Conservation (phyloP, 2,113 vertebrate species). For the Mesocricetus auratus region DNA sequence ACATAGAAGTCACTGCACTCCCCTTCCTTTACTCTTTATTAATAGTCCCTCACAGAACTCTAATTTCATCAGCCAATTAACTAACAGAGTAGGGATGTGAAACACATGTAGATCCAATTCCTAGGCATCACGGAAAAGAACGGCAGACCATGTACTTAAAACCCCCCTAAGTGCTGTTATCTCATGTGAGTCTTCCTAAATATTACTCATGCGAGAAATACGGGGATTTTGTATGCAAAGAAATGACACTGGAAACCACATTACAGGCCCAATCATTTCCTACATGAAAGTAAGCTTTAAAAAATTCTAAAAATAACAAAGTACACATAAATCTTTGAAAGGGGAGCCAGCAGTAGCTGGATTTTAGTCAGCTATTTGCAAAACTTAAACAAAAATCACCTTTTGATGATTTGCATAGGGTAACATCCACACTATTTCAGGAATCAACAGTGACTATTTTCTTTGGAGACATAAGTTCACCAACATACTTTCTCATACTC, state of each 20-base stretch:
- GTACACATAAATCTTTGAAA: background rate
- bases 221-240: background rate
- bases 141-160: background rate
- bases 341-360: background rate
- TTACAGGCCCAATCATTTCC: background rate
- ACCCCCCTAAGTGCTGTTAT: background rate
- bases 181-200: background rate
- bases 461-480: background rate
- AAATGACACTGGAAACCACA: background rate
- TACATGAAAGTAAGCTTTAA: background rate
- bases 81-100: background rate
- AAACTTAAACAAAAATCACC: background rate
- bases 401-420: background rate
- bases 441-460: background rate
- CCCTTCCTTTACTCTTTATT: background rate
- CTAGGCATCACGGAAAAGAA: background rate
- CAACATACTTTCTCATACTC: background rate
- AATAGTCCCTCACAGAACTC: background rate
- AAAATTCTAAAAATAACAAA: background rate
- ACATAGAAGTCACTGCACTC: too few species aligned
- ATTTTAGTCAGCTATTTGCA: background rate
- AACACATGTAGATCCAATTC: background rate
- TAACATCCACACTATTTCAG: background rate
- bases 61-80: background rate
- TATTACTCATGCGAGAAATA: background rate